Conservation (phyloP, 2,888 invertebrate species). For the Anodontia alba region DNA sequence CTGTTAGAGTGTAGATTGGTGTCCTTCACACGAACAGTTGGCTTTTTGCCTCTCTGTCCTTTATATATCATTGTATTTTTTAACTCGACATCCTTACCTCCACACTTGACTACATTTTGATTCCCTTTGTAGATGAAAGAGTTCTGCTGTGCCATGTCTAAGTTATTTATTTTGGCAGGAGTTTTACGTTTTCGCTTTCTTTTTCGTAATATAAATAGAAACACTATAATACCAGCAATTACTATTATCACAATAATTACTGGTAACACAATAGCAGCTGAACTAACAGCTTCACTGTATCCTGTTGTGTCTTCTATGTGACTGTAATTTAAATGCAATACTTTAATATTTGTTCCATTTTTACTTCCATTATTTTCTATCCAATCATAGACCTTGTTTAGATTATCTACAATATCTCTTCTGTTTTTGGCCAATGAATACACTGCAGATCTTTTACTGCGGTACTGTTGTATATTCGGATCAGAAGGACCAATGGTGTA, state of each 20-base stretch:
- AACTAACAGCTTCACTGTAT: conserved; percentile 25
- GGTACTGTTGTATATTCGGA: conserved; percentile 54
- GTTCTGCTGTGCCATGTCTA: conserved; percentile 66
- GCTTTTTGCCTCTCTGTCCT: conserved; percentile 54
- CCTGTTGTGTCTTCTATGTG: conserved; percentile 30
- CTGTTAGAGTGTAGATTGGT: conserved; percentile 64
- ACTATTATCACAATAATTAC: conserved; percentile 51
- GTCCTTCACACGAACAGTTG: conserved; percentile 63
- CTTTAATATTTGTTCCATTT: conserved; percentile 79
- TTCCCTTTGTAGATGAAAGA: conserved; percentile 62
- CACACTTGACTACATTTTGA: conserved; percentile 48
- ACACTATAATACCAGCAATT: conserved; percentile 39
- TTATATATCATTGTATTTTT: conserved; percentile 59
- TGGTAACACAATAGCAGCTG: conserved; percentile 52
- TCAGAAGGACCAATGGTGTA: conserved; percentile 80
- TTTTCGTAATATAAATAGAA: conserved; percentile 52
- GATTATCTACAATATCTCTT: conserved; percentile 46
- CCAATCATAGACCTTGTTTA: conserved; percentile 44
- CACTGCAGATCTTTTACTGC: conserved; percentile 66
- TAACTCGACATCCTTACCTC: conserved; percentile 54
- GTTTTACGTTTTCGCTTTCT: conserved; percentile 47
- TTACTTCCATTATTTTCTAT: conserved; percentile 54
- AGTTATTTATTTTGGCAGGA: conserved; percentile 57
- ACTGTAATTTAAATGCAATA: conserved; percentile 56
- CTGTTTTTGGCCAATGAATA: conserved; percentile 41